These are phyloP conservation scores for Brachionus manjavacas DNA, from an alignment of 1,140 invertebrate species.

Conservation along the genomic window DNA sequence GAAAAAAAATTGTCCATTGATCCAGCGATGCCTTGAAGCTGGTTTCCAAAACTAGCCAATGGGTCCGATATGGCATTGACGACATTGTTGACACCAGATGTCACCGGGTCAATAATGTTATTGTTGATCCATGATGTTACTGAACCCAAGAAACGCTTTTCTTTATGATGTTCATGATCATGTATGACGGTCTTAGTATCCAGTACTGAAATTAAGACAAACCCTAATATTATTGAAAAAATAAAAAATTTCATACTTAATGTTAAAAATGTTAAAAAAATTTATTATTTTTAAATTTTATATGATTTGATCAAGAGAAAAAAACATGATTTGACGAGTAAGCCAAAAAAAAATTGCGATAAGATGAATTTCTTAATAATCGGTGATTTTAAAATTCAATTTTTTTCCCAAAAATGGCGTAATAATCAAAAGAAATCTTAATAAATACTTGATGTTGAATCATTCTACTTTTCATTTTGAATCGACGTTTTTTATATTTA, in stretches of 20 bases:
- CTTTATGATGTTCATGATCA: neutral
- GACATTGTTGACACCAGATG: constrained; percentile 4
- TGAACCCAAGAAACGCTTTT: constrained; percentile 30
- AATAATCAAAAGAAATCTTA: too few species aligned
- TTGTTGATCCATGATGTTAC: constrained; percentile 27
- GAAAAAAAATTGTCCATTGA: constrained; percentile 33
- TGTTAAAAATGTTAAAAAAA: neutral
- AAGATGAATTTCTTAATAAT: neutral
- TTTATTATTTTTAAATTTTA: neutral
- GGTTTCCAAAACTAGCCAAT: constrained; percentile 28
- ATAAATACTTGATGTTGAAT: too few species aligned
- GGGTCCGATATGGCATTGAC: constrained; percentile 19
- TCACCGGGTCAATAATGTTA: constrained; percentile 18
- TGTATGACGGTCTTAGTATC: neutral
- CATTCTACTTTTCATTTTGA: too few species aligned
- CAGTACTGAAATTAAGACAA: neutral
- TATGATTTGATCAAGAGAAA: neutral
- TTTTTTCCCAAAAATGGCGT: neutral
- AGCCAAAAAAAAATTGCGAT: neutral
- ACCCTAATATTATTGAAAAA: neutral
- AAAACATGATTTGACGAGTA: neutral
- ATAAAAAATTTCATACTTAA: constrained; percentile 3
- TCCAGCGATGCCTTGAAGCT: neutral
- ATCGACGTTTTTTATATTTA: too few species aligned
- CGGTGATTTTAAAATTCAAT: neutral